phyloP scores from a whole-genome alignment of 2,888 invertebrate species.

The Caenorhabditis sp. region DNA sequence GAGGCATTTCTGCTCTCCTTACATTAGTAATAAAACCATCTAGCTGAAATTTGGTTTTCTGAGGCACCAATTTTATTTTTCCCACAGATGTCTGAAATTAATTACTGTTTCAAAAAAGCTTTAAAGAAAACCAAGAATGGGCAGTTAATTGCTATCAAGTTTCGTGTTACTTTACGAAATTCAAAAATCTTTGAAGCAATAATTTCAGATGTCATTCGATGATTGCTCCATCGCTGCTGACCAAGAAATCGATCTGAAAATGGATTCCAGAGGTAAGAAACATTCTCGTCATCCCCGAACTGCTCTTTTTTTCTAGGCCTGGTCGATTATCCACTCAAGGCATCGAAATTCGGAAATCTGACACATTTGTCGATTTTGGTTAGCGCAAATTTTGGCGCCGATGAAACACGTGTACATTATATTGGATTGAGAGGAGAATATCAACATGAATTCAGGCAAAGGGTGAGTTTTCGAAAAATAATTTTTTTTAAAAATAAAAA shows the following conservation, averaged over 20 bases:
- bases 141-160: too few species aligned
- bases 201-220: constrained; percentile 90
- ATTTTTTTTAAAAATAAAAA: too few species aligned
- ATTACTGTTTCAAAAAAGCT: too few species aligned
- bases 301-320: constrained; percentile 15
- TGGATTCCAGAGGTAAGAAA: constrained; percentile 46
- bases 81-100: too few species aligned
- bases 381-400: constrained; percentile 78
- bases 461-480: constrained; percentile 39
- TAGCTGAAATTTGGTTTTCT: too few species aligned
- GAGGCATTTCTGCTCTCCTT: too few species aligned
- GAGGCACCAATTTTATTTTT: too few species aligned
- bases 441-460: constrained; percentile 66
- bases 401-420: constrained; percentile 82
- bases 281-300: too few species aligned
- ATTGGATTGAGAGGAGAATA: constrained; percentile 95
- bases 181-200: neutral
- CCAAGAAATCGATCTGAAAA: constrained; percentile 66
- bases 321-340: constrained; percentile 72
- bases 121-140: too few species aligned
- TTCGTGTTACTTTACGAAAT: neutral
- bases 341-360: constrained; percentile 89
- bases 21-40: too few species aligned
- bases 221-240: constrained; percentile 77
- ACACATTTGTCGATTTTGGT: constrained; percentile 81